phyloP scores from a whole-genome alignment of 2,888 invertebrate species.

The Ganaspis brasiliensis region DNA sequence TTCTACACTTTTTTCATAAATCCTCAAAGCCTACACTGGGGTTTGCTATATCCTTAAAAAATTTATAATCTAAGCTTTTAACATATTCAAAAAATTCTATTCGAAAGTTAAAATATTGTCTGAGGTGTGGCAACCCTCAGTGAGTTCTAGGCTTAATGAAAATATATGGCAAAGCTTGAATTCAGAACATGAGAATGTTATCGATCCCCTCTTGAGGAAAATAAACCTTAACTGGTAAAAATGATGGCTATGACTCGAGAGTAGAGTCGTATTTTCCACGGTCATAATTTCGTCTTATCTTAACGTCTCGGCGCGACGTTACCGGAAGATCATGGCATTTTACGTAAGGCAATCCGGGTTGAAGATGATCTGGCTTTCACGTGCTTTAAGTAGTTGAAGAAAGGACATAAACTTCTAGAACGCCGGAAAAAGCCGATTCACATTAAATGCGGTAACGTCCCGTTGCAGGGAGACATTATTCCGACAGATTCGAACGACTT shows the following conservation, averaged over 20 bases:
- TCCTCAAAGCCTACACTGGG: too few species aligned
- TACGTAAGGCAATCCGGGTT: background rate
- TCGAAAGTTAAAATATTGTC: too few species aligned
- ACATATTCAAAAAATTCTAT: too few species aligned
- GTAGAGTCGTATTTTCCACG: constrained; percentile 5
- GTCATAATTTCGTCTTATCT: constrained; percentile 30
- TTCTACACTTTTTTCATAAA: too few species aligned
- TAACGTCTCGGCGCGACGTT: background rate
- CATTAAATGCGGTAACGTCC: constrained; percentile 38
- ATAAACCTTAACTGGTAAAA: background rate
- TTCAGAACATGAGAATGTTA: background rate
- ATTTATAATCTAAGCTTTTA: too few species aligned
- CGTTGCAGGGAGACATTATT: constrained; percentile 55
- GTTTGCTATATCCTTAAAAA: too few species aligned
- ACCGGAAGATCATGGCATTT: constrained; percentile 20
- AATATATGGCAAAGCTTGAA: background rate
- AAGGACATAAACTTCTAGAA: constrained; percentile 12
- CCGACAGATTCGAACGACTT: constrained; percentile 69
- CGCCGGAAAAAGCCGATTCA: constrained; percentile 32
- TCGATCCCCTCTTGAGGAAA: background rate
- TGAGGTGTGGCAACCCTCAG: too few species aligned
- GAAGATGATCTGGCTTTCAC: constrained; percentile 23
- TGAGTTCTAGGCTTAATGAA: too few species aligned
- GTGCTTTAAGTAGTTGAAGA: constrained; percentile 15
- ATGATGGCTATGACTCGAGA: background rate